Base-by-base conservation (phyloP, 2,888 invertebrate species). In the Teleogryllus oceanicus region DNA sequence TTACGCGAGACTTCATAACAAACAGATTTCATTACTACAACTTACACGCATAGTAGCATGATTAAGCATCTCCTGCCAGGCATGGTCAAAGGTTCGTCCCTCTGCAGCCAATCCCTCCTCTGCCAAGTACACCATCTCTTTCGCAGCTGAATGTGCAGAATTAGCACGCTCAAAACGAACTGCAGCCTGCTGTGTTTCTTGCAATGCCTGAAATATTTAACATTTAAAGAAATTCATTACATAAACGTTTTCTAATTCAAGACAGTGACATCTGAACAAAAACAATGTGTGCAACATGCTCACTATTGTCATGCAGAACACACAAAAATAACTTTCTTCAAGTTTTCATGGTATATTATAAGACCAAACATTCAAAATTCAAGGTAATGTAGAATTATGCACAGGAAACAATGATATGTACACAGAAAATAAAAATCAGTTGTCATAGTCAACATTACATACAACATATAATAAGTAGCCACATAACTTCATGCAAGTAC, bases 61-160 rank as follows among this genome's bases (percentile, higher is more conserved):
- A 89, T 97, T 98, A 82, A 98, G 91, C 92, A 96, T 96, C 88
- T 98, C 98, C 88, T 98, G 98, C 97, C 97, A 97, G 84, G 97
- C 96, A 88, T 94, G 94, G 88, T 97, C 97, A 87, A 98, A 96
- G 87, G 96, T 94, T 92, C 93, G 89, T 21, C 88, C 82, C 82
- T 88, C 88, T 0, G 87, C 87, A 83, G 89, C 89, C 82, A 95
- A 88, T 2, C 96, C 94, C 86, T 94, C 92, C 86, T 94, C 94
- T 13, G 95, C 95, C 83, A 95, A 87, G 83, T 91, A 92, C 80
- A 94, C 96, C 92, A 97, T 97, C 88, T 97, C 97, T 84, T 96
- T 92, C 18, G 97, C 97, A 2, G 96, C 96, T 37, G 94, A 92
- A 85, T 96, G 96, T 12, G 96, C 93, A 84, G 96, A 94, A 86